Evolutionary conservation across 1,140 invertebrate genomes (phyloP).

Genomic region (Drosophila kepulauana): DNA sequence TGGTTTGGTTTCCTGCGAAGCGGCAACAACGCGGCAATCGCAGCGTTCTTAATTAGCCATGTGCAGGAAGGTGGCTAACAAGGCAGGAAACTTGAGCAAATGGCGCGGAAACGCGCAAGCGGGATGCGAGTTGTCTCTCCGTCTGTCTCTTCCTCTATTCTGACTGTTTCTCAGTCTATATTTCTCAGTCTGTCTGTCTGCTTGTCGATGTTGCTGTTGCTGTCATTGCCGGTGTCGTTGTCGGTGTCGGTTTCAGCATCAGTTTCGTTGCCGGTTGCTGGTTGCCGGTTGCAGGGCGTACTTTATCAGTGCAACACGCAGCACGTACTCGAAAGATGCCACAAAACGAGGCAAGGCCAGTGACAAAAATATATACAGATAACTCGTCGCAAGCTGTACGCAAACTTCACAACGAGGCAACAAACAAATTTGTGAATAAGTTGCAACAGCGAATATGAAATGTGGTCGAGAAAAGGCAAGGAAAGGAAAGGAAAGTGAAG

Average conservation of each 20-base stretch:
- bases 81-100: conserved; percentile 58
- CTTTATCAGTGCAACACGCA: conserved; percentile 44
- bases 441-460: conserved; percentile 31
- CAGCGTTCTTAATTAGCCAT: conserved; percentile 51
- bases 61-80: conserved; percentile 68
- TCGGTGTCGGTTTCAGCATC: no score
- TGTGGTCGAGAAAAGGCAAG: not conserved
- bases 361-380: conserved; percentile 22
- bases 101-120: conserved; percentile 63
- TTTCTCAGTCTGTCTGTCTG: conserved; percentile 16
- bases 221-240: conserved; percentile 1
- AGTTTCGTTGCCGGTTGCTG: not conserved
- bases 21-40: not conserved
- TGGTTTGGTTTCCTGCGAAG: conserved; percentile 31
- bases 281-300: no score
- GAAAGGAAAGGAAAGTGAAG: not conserved
- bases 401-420: conserved; percentile 42
- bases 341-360: conserved; percentile 20
- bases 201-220: conserved; percentile 4
- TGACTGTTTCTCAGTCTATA: not conserved
- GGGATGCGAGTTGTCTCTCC: conserved; percentile 29
- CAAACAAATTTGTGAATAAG: conserved; percentile 79
- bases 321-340: conserved; percentile 14
- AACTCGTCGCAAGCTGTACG: conserved; percentile 37
- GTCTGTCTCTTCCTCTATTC: not conserved